These are phyloP conservation scores for Drosophila lutescens DNA, from an alignment of 2,888 invertebrate species.

Conservation along the genomic window DNA sequence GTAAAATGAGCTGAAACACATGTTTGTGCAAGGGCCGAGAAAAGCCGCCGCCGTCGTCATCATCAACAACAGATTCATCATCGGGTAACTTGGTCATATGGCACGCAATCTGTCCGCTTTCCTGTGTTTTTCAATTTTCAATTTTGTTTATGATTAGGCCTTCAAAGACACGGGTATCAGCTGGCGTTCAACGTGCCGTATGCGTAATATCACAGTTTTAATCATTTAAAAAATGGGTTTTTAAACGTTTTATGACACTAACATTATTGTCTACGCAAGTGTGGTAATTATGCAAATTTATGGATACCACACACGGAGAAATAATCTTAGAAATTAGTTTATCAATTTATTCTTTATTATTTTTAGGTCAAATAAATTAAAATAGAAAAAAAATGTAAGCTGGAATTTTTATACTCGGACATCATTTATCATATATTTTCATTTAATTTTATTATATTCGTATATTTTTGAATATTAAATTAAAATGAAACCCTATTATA, in stretches of 20 bases:
- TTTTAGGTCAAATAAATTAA: too few species aligned
- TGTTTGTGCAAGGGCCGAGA: slow-evolving; percentile 45
- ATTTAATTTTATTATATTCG: too few species aligned
- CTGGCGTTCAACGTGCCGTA: slow-evolving; percentile 38
- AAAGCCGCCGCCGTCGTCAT: slow-evolving; percentile 26
- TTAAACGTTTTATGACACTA: slow-evolving; percentile 44
- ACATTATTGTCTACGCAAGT: slow-evolving; percentile 15
- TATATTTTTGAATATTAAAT: too few species aligned
- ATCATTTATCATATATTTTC: too few species aligned
- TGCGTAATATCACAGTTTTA: slow-evolving; percentile 50
- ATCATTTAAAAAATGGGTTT: slow-evolving; percentile 42
- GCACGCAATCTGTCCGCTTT: slow-evolving; percentile 16
- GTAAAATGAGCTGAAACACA: slow-evolving; percentile 77
- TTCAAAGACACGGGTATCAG: slow-evolving; percentile 42
- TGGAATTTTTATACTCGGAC: too few species aligned
- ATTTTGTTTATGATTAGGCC: slow-evolving; percentile 44
- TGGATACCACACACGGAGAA: background rate
- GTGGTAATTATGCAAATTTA: slow-evolving; percentile 19
- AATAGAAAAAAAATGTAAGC: too few species aligned
- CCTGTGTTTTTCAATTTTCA: slow-evolving; percentile 33
- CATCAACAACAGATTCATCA: slow-evolving; percentile 69
- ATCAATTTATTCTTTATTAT: background rate
- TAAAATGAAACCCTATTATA: too few species aligned
- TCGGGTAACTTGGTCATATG: slow-evolving; percentile 29
- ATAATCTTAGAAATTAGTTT: background rate